Evolutionary conservation across 2,888 invertebrate genomes (phyloP).

Genomic region (Dromius quadrimaculatus): DNA sequence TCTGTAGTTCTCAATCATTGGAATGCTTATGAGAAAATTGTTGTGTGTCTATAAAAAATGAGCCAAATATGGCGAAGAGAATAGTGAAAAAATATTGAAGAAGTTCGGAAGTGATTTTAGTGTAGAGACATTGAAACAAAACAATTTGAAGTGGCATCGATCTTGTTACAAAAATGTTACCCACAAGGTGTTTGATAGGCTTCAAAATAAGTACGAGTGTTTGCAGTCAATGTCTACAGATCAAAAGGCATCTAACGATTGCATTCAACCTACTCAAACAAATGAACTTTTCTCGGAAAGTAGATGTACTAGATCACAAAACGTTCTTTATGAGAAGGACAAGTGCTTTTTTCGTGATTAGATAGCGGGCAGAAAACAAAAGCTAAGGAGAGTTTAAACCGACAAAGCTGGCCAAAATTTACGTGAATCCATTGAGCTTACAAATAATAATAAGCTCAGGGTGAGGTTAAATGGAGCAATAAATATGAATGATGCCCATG

Average conservation of each 20-base stretch:
- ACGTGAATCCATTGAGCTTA: slow-evolving; percentile 11
- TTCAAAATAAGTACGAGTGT: neutral
- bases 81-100: neutral
- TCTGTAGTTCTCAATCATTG: neutral
- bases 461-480: slow-evolving; percentile 13
- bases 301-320: neutral
- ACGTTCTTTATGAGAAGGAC: neutral
- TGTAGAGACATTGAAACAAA: neutral
- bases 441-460: slow-evolving; percentile 13
- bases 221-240: neutral
- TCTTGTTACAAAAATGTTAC: neutral
- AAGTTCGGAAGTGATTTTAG: neutral
- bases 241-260: neutral
- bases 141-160: neutral
- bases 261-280: neutral
- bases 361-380: slow-evolving; percentile 10
- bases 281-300: neutral
- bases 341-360: slow-evolving; percentile 15
- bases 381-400: slow-evolving; percentile 22
- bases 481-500: neutral
- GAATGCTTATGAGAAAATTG: neutral
- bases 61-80: neutral
- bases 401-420: slow-evolving; percentile 12
- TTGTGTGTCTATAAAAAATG: neutral
- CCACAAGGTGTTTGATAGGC: neutral